A percentile compares a stretch with the other conserved stretches of the same genome.
phyloP scores from a whole-genome alignment of 2,888 invertebrate species.

The Ophion costatus region DNA sequence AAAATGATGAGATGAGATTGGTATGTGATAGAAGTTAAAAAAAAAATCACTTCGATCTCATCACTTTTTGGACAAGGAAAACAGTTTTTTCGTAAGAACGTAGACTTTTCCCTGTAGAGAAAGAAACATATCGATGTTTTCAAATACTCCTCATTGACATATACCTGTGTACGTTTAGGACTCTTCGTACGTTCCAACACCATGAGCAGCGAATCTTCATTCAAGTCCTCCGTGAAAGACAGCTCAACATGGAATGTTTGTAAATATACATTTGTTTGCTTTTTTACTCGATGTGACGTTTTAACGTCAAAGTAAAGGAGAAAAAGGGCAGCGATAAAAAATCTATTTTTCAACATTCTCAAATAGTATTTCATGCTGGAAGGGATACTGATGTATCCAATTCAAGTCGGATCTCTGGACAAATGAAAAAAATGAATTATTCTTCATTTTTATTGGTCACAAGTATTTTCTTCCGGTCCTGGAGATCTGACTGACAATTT shows the following conservation, averaged over 20 bases:
- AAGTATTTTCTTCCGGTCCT: not conserved
- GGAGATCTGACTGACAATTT: not conserved
- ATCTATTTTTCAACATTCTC: not conserved
- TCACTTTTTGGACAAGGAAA: not conserved
- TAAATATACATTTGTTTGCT: constrained; percentile 60
- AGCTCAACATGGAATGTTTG: constrained; percentile 65
- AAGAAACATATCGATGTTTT: not conserved
- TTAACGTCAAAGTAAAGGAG: not conserved
- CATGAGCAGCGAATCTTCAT: constrained; percentile 65
- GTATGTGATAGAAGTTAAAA: not conserved
- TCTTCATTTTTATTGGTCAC: not conserved
- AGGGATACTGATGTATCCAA: not conserved
- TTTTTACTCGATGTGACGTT: constrained; percentile 3
- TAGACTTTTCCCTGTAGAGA: not conserved
- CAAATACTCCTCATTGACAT: constrained; percentile 41
- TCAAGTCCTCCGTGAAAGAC: constrained; percentile 62
- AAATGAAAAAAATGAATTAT: not conserved
- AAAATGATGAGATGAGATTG: not conserved
- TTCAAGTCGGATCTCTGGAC: not conserved
- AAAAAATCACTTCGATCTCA: not conserved
- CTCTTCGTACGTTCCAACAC: constrained; percentile 65
- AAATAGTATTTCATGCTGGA: not conserved
- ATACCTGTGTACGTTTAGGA: constrained; percentile 57
- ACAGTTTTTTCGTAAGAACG: not conserved
- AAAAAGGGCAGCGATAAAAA: not conserved